A percentile compares a stretch with the other conserved stretches of the same genome.
Conservation (phyloP, 1,140 invertebrate species). For the Heliothis subflexa region DNA sequence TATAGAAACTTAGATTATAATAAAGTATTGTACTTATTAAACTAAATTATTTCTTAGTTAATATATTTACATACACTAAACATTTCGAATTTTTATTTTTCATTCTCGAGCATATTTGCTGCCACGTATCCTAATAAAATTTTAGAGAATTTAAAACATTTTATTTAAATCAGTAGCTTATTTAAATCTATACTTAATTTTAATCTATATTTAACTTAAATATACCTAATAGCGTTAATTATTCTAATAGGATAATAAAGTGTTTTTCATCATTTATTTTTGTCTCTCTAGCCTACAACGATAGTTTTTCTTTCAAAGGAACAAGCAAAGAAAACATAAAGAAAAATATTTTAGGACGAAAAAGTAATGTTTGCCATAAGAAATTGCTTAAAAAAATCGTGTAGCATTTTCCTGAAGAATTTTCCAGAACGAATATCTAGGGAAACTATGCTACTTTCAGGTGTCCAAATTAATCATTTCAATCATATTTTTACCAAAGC, state of each 20-base stretch:
- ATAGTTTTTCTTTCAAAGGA: too few species aligned
- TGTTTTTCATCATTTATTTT: too few species aligned
- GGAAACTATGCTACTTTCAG: too few species aligned
- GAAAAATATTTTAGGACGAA: not conserved
- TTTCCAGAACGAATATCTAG: too few species aligned
- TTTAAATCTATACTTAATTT: too few species aligned
- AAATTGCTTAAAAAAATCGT: too few species aligned
- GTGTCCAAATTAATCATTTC: too few species aligned
- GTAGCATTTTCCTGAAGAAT: too few species aligned
- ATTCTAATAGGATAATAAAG: constrained; percentile 8
- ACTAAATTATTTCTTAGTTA: not conserved
- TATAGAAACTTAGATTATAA: not conserved
- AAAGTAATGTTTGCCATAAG: too few species aligned
- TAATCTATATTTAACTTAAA: not conserved
- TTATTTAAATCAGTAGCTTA: not conserved
- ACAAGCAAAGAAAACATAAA: not conserved
- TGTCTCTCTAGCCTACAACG: not conserved
- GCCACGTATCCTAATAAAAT: too few species aligned
- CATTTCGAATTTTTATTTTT: not conserved
- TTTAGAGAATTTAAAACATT: too few species aligned
- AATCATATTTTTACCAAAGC: not conserved
- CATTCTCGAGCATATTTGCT: not conserved
- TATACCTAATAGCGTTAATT: not conserved
- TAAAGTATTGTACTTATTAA: not conserved
- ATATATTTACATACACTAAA: constrained; percentile 1